phyloP scores from a whole-genome alignment of 2,888 invertebrate species.

The Xestia xanthographa region DNA sequence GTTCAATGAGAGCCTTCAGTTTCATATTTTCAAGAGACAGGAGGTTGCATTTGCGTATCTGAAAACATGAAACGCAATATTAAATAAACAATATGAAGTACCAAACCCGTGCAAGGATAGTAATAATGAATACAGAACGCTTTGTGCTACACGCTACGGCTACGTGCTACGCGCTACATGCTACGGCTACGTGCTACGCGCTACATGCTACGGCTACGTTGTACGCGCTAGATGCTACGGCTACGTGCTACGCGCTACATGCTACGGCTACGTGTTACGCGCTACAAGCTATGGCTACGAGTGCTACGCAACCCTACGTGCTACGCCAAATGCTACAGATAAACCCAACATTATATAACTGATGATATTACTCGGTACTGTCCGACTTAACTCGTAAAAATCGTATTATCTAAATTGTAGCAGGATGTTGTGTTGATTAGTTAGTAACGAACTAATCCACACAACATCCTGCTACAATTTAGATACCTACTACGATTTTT shows the following conservation, averaged over 20 bases:
- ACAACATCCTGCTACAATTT: neutral
- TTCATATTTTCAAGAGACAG: conserved; percentile 83
- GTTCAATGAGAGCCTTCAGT: conserved; percentile 79
- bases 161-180: neutral
- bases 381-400: neutral
- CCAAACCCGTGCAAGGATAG: neutral
- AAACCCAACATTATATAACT: neutral
- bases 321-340: conserved; percentile 10
- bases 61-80: conserved; percentile 46
- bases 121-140: neutral
- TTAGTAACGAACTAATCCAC: neutral
- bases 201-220: conserved; percentile 5
- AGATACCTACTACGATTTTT: neutral
- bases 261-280: neutral
- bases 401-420: no score
- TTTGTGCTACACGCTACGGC: neutral
- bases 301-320: conserved; percentile 2
- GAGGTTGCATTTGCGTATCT: conserved; percentile 84
- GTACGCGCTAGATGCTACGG: neutral
- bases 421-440: no score
- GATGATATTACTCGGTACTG: neutral
- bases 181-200: neutral
- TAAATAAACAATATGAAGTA: neutral
- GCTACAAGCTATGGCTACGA: conserved; percentile 1
- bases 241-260: neutral